Evolutionary conservation across 2,113 vertebrate genomes (phyloP).

Genomic region (Orycteropus afer): DNA sequence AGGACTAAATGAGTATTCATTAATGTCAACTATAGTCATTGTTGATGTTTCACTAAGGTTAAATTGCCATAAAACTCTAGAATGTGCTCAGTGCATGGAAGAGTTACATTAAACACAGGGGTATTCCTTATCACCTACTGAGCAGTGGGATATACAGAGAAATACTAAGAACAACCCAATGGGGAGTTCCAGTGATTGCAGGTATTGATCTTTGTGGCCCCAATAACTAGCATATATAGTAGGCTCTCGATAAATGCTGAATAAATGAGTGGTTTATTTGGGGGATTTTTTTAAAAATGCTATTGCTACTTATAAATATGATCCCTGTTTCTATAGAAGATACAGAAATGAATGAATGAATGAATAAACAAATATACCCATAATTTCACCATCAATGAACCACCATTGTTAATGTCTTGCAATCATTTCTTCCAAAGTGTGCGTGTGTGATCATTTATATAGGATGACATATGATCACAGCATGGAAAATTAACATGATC

Average conservation of each 20-base stretch:
- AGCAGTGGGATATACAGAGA: neutral
- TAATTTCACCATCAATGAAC: neutral
- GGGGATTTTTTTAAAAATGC: neutral
- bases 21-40: neutral
- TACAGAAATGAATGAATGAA: neutral
- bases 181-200: neutral
- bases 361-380: neutral
- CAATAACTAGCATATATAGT: neutral
- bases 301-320: neutral
- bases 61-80: neutral
- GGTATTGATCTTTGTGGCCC: neutral
- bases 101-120: neutral
- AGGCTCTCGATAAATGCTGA: neutral
- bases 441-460: neutral
- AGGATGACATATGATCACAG: neutral
- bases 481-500: neutral
- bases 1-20: neutral
- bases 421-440: neutral
- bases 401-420: slow-evolving; percentile 2
- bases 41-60: slow-evolving; percentile 21
- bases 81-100: neutral
- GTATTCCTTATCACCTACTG: neutral
- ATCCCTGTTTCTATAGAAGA: slow-evolving; percentile 1
- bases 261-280: slow-evolving; percentile 15
- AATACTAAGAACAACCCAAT: neutral